Conservation (phyloP, 1,140 invertebrate species). For the Globodera ellingtonae region DNA sequence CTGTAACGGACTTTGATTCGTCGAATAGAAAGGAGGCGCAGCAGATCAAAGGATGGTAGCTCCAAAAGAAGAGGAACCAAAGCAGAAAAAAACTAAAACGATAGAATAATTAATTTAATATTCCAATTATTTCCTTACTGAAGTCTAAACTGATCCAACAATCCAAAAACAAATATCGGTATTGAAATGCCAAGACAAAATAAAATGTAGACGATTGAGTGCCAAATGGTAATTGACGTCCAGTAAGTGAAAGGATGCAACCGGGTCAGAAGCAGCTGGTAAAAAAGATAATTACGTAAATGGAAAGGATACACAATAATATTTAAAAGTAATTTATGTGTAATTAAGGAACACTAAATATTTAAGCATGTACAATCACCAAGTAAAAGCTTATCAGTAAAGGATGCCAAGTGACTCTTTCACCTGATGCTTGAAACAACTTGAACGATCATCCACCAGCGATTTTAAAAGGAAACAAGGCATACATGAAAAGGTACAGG, state of each 20-base stretch:
- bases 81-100: conserved; percentile 40
- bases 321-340: too few relatives aligned
- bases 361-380: too few relatives aligned
- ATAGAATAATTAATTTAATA: conserved; percentile 16
- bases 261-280: conserved; percentile 41
- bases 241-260: conserved; percentile 46
- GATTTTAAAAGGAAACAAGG: conserved; percentile 40
- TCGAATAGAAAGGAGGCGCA: neutral
- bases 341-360: too few relatives aligned
- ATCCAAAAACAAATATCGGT: conserved; percentile 42
- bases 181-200: conserved; percentile 37
- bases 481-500: conserved; percentile 39
- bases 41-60: neutral
- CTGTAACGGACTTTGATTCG: neutral
- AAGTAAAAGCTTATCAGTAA: too few relatives aligned
- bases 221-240: conserved; percentile 42
- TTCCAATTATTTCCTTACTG: conserved; percentile 14
- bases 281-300: neutral
- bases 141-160: conserved; percentile 22
- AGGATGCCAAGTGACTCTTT: neutral
- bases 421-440: conserved; percentile 46
- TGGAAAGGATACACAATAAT: too few relatives aligned
- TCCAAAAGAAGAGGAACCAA: conserved; percentile 45
- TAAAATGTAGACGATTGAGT: conserved; percentile 41
- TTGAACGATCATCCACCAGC: conserved; percentile 41